Evolutionary conservation across 2,797 vertebrate species (phyloP), one percentile per base, ranked within the genome.

Genomic region (Trematomus bernacchii): DNA sequence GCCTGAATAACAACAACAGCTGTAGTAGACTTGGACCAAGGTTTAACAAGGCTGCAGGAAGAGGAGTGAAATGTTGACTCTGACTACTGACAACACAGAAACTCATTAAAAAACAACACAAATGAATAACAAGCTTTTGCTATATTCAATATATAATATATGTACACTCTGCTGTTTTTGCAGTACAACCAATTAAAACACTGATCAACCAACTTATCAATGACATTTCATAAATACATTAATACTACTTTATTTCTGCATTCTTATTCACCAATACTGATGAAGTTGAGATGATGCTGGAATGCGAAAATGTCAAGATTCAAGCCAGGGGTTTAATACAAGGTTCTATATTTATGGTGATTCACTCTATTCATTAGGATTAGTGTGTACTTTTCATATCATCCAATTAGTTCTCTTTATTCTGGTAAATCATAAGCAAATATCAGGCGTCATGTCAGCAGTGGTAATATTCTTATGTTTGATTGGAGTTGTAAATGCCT

Each of bases 391-490:
- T 62, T 75, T 73, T 75, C 46, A 63, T 19, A 54, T 61, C 30
- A 78, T 80, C 52, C 51, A 66, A 60, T 76, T 55, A 71, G 50
- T 42, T 64, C 2, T 40, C 21, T 69, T 67, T 55, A 15, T 51
- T 54, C 42, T 53, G 27, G 3, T 68, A 19, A 71, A 69, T 74
- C 54, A 21, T 43, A 5, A 73, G 42, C 40, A 46, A 70, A 47
- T 42, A 70, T 69, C n/a, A 46, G 43, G 12, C 62, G 44, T 66
- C 42, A 51, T 65, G 58, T 54, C n/a, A 52, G 59, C 12, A 47
- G 33, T 37, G 6, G 8, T 46, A 64, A 74, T 48, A 57, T 44
- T 10, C 66, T 47, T 15, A 48, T 53, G 19, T 46, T 68, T 11
- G 19, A 57, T 73, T 71, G 55, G 18, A 61, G 23, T 60, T 55